Evolutionary conservation across 2,113 vertebrate genomes (phyloP).

Genomic region (Diadophis punctatus): DNA sequence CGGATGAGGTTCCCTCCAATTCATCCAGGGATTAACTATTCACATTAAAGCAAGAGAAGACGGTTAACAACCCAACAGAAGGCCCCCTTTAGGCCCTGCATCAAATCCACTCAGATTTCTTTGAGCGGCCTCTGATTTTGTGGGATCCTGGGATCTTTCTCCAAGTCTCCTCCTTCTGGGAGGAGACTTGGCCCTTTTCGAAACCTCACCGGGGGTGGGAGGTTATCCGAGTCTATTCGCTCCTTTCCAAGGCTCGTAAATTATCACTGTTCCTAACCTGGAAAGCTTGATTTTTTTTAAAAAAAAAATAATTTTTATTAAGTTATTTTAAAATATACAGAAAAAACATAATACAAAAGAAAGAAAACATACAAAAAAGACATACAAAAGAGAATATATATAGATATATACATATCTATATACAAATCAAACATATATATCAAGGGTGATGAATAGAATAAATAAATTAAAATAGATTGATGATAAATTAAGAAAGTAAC

Average conservation of each 20-base stretch:
- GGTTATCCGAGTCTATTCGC: background rate
- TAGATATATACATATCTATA: too few relatives aligned
- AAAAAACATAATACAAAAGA: too few relatives aligned
- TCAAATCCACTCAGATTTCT: background rate
- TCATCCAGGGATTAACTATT: background rate
- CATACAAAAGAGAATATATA: too few relatives aligned
- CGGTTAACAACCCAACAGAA: rapidly evolving
- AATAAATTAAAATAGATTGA: too few relatives aligned
- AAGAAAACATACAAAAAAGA: too few relatives aligned
- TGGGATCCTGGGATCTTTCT: background rate
- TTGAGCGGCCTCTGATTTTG: background rate
- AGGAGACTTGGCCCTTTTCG: too few relatives aligned
- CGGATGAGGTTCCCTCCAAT: background rate
- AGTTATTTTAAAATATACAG: too few relatives aligned
- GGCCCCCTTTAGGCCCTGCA: background rate
- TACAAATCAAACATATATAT: too few relatives aligned
- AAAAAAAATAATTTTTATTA: too few relatives aligned
- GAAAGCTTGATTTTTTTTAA: background rate
- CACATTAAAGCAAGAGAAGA: background rate
- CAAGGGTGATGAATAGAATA: too few relatives aligned
- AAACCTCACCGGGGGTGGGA: rapidly evolving
- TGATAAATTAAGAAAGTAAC: too few relatives aligned
- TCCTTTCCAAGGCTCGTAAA: background rate
- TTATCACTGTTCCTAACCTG: background rate
- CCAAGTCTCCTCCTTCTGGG: background rate